A percentile compares a stretch with the other conserved stretches of the same genome.
phyloP scores from a whole-genome alignment of 2,113 vertebrate species.

The Riparia riparia region DNA sequence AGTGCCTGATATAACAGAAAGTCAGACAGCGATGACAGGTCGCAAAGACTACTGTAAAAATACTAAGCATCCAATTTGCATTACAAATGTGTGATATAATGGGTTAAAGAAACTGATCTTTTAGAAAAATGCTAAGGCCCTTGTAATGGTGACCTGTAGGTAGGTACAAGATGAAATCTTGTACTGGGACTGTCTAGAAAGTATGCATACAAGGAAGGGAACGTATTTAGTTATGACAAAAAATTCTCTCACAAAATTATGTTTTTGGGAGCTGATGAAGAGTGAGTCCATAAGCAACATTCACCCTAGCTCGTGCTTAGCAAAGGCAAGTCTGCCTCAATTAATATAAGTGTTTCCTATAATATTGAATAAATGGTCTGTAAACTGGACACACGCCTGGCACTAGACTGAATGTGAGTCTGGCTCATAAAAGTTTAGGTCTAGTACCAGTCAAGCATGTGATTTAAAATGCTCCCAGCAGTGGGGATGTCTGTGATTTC shows the following conservation, averaged over 20 bases:
- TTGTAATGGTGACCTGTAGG: background rate
- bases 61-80: background rate
- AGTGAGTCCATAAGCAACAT: background rate
- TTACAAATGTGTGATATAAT: background rate
- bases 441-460: background rate
- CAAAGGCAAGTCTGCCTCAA: background rate
- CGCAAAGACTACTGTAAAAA: background rate
- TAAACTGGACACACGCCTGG: fast-evolving
- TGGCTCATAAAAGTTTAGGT: background rate
- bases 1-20: background rate
- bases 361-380: background rate
- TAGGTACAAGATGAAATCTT: background rate
- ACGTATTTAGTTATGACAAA: background rate
- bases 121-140: background rate
- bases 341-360: background rate
- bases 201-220: background rate
- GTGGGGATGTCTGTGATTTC: background rate
- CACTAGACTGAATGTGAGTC: background rate
- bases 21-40: background rate
- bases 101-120: background rate
- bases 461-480: background rate
- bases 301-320: background rate
- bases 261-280: background rate
- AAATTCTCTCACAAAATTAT: background rate
- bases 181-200: background rate